phyloP scores from a whole-genome alignment of 2,113 vertebrate genomes.

The Mohoua ochrocephala region DNA sequence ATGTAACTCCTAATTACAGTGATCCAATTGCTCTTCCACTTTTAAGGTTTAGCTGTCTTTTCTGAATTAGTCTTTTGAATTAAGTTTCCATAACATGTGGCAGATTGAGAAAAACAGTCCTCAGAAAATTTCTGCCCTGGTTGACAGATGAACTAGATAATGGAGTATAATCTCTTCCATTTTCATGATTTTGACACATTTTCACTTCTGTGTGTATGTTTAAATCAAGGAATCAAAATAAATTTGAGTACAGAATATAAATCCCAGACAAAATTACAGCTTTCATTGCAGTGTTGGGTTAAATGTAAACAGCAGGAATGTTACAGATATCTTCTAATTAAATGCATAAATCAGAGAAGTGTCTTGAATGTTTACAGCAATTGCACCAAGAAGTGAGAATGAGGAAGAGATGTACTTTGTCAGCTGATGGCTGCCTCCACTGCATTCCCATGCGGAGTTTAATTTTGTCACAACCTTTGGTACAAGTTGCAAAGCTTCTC shows the following conservation, averaged over 20 bases:
- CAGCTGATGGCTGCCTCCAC: not conserved
- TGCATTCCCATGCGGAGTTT: not conserved
- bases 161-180: constrained; percentile 30
- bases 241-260: constrained; percentile 2
- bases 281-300: constrained; percentile 7
- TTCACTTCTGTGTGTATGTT: constrained; percentile 25
- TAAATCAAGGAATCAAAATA: constrained; percentile 32
- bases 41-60: not conserved
- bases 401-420: not conserved
- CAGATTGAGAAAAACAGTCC: constrained; percentile 10
- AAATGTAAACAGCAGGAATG: constrained; percentile 15
- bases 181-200: constrained; percentile 46
- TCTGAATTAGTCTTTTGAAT: constrained; percentile 2
- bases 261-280: constrained; percentile 14
- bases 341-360: constrained; percentile 7
- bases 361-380: not conserved
- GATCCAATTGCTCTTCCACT: not conserved
- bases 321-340: constrained; percentile 12
- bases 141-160: constrained; percentile 42
- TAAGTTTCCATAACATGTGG: not conserved
- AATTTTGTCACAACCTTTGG: constrained; percentile 17
- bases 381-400: not conserved
- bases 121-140: not conserved
- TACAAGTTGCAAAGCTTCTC: not conserved
- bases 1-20: not conserved